Evolutionary conservation across 2,113 vertebrate species (phyloP), one percentile per base, ranked within the genome.

Genomic region (Albula glossodonta): DNA sequence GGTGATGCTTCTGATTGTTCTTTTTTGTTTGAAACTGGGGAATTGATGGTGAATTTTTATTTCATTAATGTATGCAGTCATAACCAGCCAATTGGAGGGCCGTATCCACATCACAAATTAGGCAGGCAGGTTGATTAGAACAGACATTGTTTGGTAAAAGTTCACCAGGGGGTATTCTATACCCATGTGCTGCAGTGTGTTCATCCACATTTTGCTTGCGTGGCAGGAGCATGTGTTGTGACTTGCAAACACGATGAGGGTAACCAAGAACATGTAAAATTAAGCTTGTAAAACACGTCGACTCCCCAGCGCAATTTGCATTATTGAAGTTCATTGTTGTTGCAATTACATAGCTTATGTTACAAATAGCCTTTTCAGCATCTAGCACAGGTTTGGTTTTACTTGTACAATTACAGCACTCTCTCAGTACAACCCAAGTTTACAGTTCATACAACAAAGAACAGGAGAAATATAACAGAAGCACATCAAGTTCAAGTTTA

Each of bases 401-500:
- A 8, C 10, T n/a, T 8, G 11, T 2, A 31, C 70, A 74, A 31
- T 8, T 1, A 74, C 2, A 5, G n/a, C n/a, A 12, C n/a, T 7
- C 8, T 48, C 13, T 80, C 19, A 1, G 13, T 13, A 80, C 12
- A 5, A 80, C 48, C 17, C 50, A 7, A 49, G 31, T 19, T 17
- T 25, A 60, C 31, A 7, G 15, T 60, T 15, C 25, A 63, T 13
- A 19, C 15, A 52, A 57, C 51, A 63, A 5, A 15, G 41, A 51
- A 12, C 17, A 41, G 7, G 12, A 83, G 15, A 66, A 12, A 50
- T 12, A 83, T 41, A 9, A 63, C 19, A 31, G 50, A 74, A 51
- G 10, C 51, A 2, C 80, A 85, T 2, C 77, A 74, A 91, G 13
- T 51, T 10, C 13, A 8, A 51, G 52, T 82, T 31, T 50, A 60